Evolutionary conservation across 2,888 invertebrate species (phyloP).

Genomic region (Pemphredon lugubris): DNA sequence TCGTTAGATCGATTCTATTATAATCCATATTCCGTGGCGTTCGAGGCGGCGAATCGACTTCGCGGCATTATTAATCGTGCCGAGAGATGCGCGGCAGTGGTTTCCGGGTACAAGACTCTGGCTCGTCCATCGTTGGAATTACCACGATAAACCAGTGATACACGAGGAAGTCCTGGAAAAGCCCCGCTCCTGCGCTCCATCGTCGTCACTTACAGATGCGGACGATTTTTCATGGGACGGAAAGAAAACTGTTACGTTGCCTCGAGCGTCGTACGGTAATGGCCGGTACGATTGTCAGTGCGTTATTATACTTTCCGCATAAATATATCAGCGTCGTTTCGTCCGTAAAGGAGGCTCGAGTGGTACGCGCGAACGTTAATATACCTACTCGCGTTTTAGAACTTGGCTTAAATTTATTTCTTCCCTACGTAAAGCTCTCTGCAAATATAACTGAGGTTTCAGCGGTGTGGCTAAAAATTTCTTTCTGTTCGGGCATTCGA

Average conservation of each 20-base stretch:
- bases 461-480: too few species aligned
- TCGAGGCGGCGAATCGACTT: conserved; percentile 7
- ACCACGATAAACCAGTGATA: conserved; percentile 54
- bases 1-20: conserved; percentile 8
- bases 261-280: conserved; percentile 37
- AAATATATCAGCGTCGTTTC: conserved; percentile 52
- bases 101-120: conserved; percentile 18
- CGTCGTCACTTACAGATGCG: conserved; percentile 60
- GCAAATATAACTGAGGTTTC: too few species aligned
- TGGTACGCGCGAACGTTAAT: background rate
- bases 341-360: conserved; percentile 18
- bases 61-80: conserved; percentile 32
- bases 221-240: conserved; percentile 51
- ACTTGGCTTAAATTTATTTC: too few species aligned
- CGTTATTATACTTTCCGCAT: conserved; percentile 46
- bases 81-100: conserved; percentile 12
- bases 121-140: conserved; percentile 50
- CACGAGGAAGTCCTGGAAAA: conserved; percentile 35
- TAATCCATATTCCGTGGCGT: background rate
- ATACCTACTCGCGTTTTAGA: background rate
- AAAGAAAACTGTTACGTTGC: conserved; percentile 51
- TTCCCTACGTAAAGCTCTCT: too few species aligned
- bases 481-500: too few species aligned
- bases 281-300: conserved; percentile 43
- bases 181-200: conserved; percentile 30